Conservation (phyloP, 2,797 vertebrate genomes). For the Aldrovandia affinis region DNA sequence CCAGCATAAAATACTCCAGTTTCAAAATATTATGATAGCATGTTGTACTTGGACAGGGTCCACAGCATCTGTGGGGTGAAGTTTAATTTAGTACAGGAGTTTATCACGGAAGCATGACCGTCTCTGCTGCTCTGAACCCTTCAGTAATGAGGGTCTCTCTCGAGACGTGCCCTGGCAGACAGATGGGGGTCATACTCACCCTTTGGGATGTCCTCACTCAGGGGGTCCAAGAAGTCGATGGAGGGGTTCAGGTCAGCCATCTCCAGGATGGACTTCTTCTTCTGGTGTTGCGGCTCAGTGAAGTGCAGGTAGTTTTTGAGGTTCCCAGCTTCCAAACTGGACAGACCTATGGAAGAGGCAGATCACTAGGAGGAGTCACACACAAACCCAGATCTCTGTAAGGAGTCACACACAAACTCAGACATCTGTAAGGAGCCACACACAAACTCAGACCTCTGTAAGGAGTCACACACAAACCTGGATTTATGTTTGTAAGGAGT, state of each 20-base stretch:
- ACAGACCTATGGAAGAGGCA: constrained; percentile 75
- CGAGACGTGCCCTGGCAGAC: neutral
- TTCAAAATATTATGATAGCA: too few relatives aligned
- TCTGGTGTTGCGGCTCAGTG: constrained; percentile 71
- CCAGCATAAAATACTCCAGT: neutral
- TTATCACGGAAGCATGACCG: neutral
- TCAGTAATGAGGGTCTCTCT: neutral
- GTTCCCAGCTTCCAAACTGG: constrained; percentile 79
- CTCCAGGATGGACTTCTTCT: constrained; percentile 82
- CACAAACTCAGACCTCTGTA: neutral
- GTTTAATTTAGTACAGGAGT: neutral
- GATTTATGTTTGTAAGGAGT: neutral
- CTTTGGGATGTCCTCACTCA: constrained; percentile 87
- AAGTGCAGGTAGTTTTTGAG: constrained; percentile 89
- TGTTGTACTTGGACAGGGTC: too few relatives aligned
- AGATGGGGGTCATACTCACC: constrained; percentile 65
- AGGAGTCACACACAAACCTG: neutral
- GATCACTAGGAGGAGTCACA: neutral
- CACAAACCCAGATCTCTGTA: neutral
- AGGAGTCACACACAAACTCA: constrained; percentile 14
- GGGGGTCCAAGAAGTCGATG: constrained; percentile 85
- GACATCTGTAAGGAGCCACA: neutral
- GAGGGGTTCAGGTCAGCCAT: constrained; percentile 83
- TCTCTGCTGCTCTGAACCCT: neutral
- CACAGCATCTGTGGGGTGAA: too few relatives aligned